These are phyloP conservation scores for Drosophila pruinosa DNA, from an alignment of 1,140 invertebrate species.

Conservation along the genomic window DNA sequence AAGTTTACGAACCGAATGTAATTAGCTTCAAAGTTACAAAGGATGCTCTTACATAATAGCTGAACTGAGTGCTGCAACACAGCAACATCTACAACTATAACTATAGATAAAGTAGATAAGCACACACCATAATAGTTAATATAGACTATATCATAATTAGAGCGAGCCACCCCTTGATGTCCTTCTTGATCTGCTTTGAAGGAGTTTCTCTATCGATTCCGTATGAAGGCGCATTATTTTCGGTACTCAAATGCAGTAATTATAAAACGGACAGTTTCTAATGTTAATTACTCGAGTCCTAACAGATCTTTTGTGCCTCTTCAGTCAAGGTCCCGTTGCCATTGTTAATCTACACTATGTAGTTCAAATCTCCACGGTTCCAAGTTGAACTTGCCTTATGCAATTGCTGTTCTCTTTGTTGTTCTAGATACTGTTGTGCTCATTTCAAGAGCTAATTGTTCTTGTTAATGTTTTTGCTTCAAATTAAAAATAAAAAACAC, in stretches of 20 bases:
- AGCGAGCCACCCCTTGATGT: background rate
- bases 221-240: background rate
- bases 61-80: background rate
- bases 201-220: background rate
- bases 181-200: background rate
- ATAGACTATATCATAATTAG: background rate
- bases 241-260: slow-evolving; percentile 1
- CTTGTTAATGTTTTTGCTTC: slow-evolving; percentile 69
- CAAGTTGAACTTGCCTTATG: slow-evolving; percentile 40
- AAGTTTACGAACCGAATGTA: slow-evolving; percentile 18
- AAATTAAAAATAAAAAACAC: slow-evolving; percentile 39
- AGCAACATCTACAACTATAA: background rate
- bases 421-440: slow-evolving; percentile 27
- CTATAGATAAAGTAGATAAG: background rate
- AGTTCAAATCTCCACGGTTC: background rate
- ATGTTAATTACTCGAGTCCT: background rate
- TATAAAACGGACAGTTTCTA: background rate
- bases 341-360: slow-evolving; percentile 28
- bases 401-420: slow-evolving; percentile 35
- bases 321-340: slow-evolving; percentile 10
- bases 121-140: slow-evolving; percentile 9
- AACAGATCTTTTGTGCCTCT: slow-evolving; percentile 2
- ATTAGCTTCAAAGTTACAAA: slow-evolving; percentile 30
- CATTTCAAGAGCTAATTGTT: slow-evolving; percentile 70
- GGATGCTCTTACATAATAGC: background rate